Conservation (phyloP, 2,113 vertebrate genomes). For the Notechis scutatus region DNA sequence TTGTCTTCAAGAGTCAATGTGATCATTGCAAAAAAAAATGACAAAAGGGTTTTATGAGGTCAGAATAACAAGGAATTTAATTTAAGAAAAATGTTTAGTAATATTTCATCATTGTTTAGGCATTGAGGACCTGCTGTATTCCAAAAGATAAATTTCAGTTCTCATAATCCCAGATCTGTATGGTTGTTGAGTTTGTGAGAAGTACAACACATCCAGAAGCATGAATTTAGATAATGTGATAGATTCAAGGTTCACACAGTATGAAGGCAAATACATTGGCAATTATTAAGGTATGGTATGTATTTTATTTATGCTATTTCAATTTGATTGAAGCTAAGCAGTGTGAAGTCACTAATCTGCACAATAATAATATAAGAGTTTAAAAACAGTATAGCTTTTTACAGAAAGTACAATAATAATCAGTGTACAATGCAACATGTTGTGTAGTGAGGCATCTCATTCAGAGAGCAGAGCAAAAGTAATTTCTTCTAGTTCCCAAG, state of each 20-base stretch:
- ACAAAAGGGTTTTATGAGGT: conserved; percentile 45
- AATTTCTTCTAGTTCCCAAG: neutral
- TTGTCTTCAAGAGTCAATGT: conserved; percentile 48
- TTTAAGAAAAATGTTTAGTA: conserved; percentile 42
- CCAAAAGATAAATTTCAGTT: conserved; percentile 37
- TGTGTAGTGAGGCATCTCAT: neutral
- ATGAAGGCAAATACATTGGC: neutral
- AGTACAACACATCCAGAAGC: neutral
- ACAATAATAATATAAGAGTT: neutral
- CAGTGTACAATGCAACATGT: neutral
- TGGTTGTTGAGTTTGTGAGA: neutral
- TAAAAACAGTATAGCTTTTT: neutral
- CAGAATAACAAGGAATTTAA: conserved; percentile 40
- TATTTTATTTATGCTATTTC: neutral
- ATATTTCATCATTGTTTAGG: conserved; percentile 3
- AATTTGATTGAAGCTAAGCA: neutral
- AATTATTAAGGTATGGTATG: neutral
- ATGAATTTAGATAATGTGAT: neutral
- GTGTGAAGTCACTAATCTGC: neutral
- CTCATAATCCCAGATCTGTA: neutral
- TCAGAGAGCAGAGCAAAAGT: neutral
- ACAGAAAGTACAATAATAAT: neutral
- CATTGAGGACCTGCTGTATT: conserved; percentile 47
- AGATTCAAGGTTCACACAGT: neutral
- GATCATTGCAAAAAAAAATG: conserved; percentile 47